Evolutionary conservation across 2,888 invertebrate genomes (phyloP).

Genomic region (Tineola bisselliella): DNA sequence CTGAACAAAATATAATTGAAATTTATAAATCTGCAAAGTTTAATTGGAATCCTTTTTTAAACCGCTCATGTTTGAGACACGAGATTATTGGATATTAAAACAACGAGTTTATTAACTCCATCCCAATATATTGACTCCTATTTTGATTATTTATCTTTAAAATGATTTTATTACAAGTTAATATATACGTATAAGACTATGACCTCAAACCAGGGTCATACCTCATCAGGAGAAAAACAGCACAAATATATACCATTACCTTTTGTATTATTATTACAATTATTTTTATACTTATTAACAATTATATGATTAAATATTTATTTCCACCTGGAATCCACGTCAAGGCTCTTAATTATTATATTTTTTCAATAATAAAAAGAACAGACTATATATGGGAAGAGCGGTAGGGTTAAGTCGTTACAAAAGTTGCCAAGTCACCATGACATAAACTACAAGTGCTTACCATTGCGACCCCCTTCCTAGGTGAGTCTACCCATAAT

Average conservation of each 20-base stretch:
- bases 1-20: slow-evolving; percentile 1
- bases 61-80: background rate
- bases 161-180: no score
- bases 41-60: background rate
- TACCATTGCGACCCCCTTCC: slow-evolving; percentile 19
- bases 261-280: no score
- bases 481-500: slow-evolving; percentile 36
- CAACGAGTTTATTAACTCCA: background rate
- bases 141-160: background rate
- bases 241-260: no score
- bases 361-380: background rate
- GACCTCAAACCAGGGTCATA: no score
- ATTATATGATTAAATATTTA: no score
- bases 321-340: no score
- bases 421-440: slow-evolving; percentile 44
- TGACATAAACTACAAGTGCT: slow-evolving; percentile 25
- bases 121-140: no score
- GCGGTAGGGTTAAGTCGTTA: slow-evolving; percentile 14
- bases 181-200: no score
- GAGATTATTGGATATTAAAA: background rate
- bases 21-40: background rate
- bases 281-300: no score
- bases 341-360: no score
- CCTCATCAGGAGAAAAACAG: no score
- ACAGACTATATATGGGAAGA: slow-evolving; percentile 11